Evolutionary conservation across 1,140 invertebrate genomes (phyloP), one percentile per base, ranked within the genome.

Genomic region (Drosophila santomea): DNA sequence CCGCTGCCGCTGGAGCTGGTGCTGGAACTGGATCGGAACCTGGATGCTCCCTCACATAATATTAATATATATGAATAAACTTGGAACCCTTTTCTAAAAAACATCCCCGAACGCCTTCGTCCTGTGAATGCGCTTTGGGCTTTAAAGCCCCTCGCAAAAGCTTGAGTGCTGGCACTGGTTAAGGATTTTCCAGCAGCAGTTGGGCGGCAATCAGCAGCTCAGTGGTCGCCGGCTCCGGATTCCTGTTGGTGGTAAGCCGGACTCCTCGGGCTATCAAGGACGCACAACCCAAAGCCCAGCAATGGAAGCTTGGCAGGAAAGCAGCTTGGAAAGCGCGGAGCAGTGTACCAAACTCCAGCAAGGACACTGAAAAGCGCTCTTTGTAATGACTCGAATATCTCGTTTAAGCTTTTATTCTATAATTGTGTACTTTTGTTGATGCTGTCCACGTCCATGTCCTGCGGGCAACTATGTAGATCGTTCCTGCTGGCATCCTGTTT

Each of bases 1-100:
- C 7, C 28, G 7, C 3, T 25, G 3, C 23, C 25, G 20, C 20
- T 48, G 47, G 14, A 32, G 12, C 48, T 51, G 47, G 17, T 3
- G 12, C 48, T 51, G 47, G 28, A 3, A 5, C 38, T 51, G 58
- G 61, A 47, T 15, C 62, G 20, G 61, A 52, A 67, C 35, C 57
- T 48, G 14, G 45, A 64, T 14, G 38, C 15, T 25, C 62, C 41
- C 44, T 32, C 47, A 68, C 47, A 67, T 20, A 68, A 68, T 54
- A 68, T 67, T 7, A 54, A 67, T 68, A 72, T 45, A 69, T 72
- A 69, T 55, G 32, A 68, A 67, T 68, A 68, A 68, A 68, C 20
- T 52, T 44, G 45, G 15, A 68, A 50, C 62, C 64, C 64, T 68
- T 68, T 68, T 68, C 47, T 67, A 67, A 67, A 67, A 67, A 66